phyloP scores from a whole-genome alignment of 2,113 vertebrate species.

The Caranx melampygus region DNA sequence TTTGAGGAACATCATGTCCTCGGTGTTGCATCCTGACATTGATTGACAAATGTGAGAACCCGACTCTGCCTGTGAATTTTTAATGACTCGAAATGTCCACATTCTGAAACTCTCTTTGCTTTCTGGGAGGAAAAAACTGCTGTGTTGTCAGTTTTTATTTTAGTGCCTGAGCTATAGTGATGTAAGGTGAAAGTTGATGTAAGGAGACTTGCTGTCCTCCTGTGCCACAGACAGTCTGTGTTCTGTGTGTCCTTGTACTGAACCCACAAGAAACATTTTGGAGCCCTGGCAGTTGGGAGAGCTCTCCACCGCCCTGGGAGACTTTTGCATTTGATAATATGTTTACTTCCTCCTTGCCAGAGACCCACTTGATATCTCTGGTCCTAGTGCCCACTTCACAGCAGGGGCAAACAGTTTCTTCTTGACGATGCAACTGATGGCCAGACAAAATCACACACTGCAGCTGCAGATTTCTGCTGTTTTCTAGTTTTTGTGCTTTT shows the following conservation, averaged over 20 bases:
- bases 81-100: neutral
- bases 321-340: constrained; percentile 63
- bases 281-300: constrained; percentile 33
- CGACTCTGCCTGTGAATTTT: neutral
- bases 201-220: constrained; percentile 26
- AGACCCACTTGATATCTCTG: constrained; percentile 62
- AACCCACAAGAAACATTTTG: constrained; percentile 47
- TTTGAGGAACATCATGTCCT: constrained; percentile 24
- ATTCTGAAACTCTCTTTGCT: neutral
- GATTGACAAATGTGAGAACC: neutral
- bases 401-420: constrained; percentile 25
- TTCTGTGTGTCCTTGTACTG: constrained; percentile 46
- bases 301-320: constrained; percentile 30
- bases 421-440: neutral
- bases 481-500: neutral
- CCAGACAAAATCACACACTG: neutral
- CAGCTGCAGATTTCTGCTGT: neutral
- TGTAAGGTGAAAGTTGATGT: constrained; percentile 13
- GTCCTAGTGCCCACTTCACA: constrained; percentile 41
- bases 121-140: constrained; percentile 3
- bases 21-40: constrained; percentile 16
- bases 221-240: constrained; percentile 28
- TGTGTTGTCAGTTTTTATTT: constrained; percentile 22
- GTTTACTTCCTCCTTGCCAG: constrained; percentile 64
- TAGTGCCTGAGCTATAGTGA: neutral